A percentile compares a stretch with the other conserved stretches of the same genome.
Evolutionary conservation across 2,797 vertebrate genomes (phyloP).

Genomic region (Chelon labrosus): DNA sequence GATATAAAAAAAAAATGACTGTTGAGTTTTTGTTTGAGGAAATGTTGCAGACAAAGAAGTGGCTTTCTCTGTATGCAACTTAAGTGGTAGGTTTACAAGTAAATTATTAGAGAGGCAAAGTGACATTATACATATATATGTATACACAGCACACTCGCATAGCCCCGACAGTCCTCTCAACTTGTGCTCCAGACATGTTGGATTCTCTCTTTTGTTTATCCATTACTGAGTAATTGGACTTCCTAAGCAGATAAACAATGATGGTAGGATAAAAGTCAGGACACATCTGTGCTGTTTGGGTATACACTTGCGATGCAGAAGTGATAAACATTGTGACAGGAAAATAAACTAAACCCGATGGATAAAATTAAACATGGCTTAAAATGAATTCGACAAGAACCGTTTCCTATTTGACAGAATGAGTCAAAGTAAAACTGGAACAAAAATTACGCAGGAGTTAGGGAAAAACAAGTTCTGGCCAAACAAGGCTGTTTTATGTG

Average conservation of each 20-base stretch:
- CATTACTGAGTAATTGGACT: slow-evolving; percentile 50
- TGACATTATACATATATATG: background rate
- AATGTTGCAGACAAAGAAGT: slow-evolving; percentile 1
- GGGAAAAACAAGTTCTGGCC: slow-evolving; percentile 9
- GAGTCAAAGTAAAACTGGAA: slow-evolving; percentile 28
- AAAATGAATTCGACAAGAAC: background rate
- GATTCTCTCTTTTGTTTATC: slow-evolving; percentile 49
- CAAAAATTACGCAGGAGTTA: slow-evolving; percentile 21
- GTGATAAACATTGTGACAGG: slow-evolving; percentile 11
- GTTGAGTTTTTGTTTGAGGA: background rate
- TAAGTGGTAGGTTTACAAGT: background rate
- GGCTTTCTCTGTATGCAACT: slow-evolving; percentile 2
- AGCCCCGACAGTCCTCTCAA: background rate
- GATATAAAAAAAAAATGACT: slow-evolving; percentile 17
- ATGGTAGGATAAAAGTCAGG: slow-evolving; percentile 46
- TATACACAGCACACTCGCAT: too few relatives aligned
- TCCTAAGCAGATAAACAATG: slow-evolving; percentile 52
- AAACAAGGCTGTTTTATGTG: slow-evolving; percentile 11
- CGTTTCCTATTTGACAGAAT: slow-evolving; percentile 15
- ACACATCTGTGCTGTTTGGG: slow-evolving; percentile 51
- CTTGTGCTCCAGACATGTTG: slow-evolving; percentile 10
- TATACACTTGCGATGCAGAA: slow-evolving; percentile 41
- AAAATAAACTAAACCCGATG: slow-evolving; percentile 14
- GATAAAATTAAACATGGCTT: slow-evolving; percentile 6
- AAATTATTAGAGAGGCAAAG: slow-evolving; percentile 3